Evolutionary conservation across 2,888 invertebrate genomes (phyloP), one percentile per base, ranked within the genome.

Genomic region (Microctonus aethiopoides): DNA sequence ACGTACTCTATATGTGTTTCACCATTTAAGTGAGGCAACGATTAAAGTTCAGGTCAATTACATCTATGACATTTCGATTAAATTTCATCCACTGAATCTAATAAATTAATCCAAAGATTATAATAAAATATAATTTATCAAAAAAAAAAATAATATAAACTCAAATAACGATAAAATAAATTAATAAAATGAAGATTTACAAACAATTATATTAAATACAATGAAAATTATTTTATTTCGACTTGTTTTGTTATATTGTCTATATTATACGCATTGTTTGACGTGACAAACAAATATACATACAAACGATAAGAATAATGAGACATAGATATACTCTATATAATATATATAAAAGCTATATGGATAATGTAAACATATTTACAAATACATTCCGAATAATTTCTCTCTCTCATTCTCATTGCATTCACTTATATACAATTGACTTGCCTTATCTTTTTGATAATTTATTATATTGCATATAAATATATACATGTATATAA

Each of bases 11-110:
- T 13, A 2, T 36, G 13, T 29, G 63, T 69, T 69, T 69, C 69
- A 65, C 65, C 59, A 69, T 69, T 65, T 60, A 65, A 51, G 60
- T 69, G 64, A 60, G 13, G 69, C 65, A 69, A 69, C 60, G 16
- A 52, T 51, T 69, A 69, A 65, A 69, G 69, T 69, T 69, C 69
- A 69, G 64, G 64, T 64, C 69, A 69, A 69, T 69, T 69, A 59
- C 52, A 65, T 65, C 65, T 65, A 52, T 65, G 65, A 65, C 69
- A 65, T 69, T 69, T 69, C 46, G 22, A 39, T 54, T 54, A 36
- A 65, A 56, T 5, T 65, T 24, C 46, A 46, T 16, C 16, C 46
- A n/a, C 9, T 16, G 1, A 46, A 46, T 46, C 20, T 16, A n/a
- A 46, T 46, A 46, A 46, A 46, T 46, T 46, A 46, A 46, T 39